These are phyloP conservation scores for Ecdyonurus torrentis DNA, from an alignment of 2,888 invertebrate genomes.

Conservation along the genomic window DNA sequence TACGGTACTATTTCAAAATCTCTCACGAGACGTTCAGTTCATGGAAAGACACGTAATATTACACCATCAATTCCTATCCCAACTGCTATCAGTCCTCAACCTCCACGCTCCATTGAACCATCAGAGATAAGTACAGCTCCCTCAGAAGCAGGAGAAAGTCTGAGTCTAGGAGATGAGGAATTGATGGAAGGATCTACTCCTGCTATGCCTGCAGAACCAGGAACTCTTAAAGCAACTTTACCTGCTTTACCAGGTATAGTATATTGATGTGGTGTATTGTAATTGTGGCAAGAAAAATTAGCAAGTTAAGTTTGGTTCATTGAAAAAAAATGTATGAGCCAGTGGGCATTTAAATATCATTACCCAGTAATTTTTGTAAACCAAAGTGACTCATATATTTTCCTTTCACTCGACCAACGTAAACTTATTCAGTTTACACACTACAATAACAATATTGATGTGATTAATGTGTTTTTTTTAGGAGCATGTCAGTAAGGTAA, in stretches of 20 bases:
- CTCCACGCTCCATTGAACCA: conserved; percentile 21
- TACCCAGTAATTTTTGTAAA: too few relatives aligned
- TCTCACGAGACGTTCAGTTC: conserved; percentile 23
- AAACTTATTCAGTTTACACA: too few relatives aligned
- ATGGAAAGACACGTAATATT: not conserved
- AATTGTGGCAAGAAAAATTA: too few relatives aligned
- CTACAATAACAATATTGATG: too few relatives aligned
- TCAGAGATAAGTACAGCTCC: not conserved
- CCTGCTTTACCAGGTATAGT: conserved; percentile 69
- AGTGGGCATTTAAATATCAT: too few relatives aligned
- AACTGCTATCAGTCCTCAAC: not conserved
- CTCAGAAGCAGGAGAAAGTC: not conserved
- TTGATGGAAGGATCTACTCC: conserved; percentile 68
- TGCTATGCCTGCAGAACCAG: conserved; percentile 76
- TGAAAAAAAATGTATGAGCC: too few relatives aligned
- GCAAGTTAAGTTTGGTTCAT: too few relatives aligned
- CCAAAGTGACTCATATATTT: too few relatives aligned
- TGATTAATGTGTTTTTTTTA: too few relatives aligned
- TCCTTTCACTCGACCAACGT: too few relatives aligned
- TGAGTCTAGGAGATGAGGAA: conserved; percentile 1
- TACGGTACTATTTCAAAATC: conserved; percentile 74
- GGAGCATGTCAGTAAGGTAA: too few relatives aligned
- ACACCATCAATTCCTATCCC: not conserved
- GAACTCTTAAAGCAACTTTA: conserved; percentile 76
- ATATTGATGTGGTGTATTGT: not conserved